Base-by-base conservation (phyloP, 2,113 vertebrate species). In the Lutjanus erythropterus region DNA sequence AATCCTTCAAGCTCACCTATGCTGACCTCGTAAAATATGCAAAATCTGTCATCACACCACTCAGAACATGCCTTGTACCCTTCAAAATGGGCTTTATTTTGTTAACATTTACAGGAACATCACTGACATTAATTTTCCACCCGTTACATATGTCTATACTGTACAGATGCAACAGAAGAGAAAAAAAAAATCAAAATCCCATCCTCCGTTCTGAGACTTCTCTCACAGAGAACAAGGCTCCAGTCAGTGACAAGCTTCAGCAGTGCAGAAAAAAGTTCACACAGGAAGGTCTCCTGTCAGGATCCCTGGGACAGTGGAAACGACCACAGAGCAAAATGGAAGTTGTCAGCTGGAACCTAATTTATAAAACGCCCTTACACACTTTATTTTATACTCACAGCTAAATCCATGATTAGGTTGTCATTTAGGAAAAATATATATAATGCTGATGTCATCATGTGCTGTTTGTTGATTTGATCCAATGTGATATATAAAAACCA, bases 31-130 rank as follows among this genome's bases (percentile, higher is more conserved):
- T 14, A 60, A 14, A 59, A 16, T 0, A 27, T 1, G 11, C 42
- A 16, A 18, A 7, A n/a, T n/a, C 5, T 27, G 3, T 25, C 58
- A 31, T 59, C 25, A 82, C 49, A 64, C 5, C 66, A 82, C 58
- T 59, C 83, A 66, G 15, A 41, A 64, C 58, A 50, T 68, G 21
- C 19, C 11, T 49, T 2, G 10, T 55, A 84, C 65, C 91, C 90
- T 93, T 92, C 86, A 93, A 94, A 95, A 89, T 53, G 77, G 77
- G 87, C 81, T 94, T 96, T 96, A 95, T 96, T 96, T 92, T 86
- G 92, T 92, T 92, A 94, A 95, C 92, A 94, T 94, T 91, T 89
- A 95, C 86, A 91, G 91, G 90, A 94, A 95, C 91, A 92, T 91
- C 91, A 95, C 93, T 89, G 91, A 94, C 93, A 95, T 92, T 92